A percentile compares a stretch with the other conserved stretches of the same genome.
Conservation (phyloP, 2,113 vertebrate species). For the Anolis sagrei region DNA sequence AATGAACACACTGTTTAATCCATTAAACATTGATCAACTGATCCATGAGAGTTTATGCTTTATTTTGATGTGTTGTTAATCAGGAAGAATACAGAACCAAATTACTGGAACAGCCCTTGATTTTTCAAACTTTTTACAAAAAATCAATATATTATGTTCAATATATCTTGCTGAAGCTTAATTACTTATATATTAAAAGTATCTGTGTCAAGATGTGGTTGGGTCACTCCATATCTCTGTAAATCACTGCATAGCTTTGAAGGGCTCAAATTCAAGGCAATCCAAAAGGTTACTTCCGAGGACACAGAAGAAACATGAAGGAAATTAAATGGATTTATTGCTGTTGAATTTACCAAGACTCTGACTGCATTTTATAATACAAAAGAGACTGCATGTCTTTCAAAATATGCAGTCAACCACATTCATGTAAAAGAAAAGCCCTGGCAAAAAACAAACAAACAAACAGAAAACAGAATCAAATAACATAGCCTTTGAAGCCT, state of each 20-base stretch:
- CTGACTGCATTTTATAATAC: background rate
- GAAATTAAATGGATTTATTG: background rate
- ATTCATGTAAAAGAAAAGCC: background rate
- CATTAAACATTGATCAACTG: no score
- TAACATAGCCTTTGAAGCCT: background rate
- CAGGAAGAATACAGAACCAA: background rate
- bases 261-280: background rate
- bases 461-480: background rate
- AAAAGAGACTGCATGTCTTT: background rate
- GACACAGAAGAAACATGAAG: background rate
- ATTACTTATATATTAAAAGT: background rate
- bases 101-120: background rate
- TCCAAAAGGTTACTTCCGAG: background rate
- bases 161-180: background rate
- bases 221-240: background rate
- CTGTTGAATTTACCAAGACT: background rate
- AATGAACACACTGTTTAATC: no score
- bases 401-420: background rate
- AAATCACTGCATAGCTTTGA: background rate
- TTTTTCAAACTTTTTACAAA: background rate
- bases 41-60: background rate
- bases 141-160: background rate
- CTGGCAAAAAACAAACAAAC: background rate
- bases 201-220: background rate
- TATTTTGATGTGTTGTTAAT: background rate